Base-by-base conservation (phyloP, 1,140 invertebrate species). In the Elysia chlorotica region DNA sequence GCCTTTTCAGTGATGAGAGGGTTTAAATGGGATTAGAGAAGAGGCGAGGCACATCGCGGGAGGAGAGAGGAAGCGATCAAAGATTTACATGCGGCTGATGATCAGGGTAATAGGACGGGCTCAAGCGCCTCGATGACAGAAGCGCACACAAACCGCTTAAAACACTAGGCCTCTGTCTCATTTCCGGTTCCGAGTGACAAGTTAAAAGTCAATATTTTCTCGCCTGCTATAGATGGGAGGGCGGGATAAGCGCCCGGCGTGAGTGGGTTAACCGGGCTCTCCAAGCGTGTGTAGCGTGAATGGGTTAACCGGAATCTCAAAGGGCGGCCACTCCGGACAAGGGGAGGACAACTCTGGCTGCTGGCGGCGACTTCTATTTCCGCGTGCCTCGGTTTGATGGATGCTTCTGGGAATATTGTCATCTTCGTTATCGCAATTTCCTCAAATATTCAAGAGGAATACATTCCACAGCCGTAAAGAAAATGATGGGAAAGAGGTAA, bases 161-260 rank as follows among this genome's bases (percentile, higher is more conserved):
- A 69, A 69, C 54, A 69, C 25, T n/a, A n/a, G 67, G 67, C 30
- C 30, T 69, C 67, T 69, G 67, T 69, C 67, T 69, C 67, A 69
- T 69, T 69, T 69, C 67, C 67, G 67, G 67, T 57, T 69, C 41
- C 56, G 59, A 36, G 56, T 53, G 67, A 69, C 67, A 69, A 69
- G 54, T 57, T 59, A 69, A 69, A 59, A 69, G 67, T 69, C 67
- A 69, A 69, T 69, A 69, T 69, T 69, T 69, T 69, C 67, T 25
- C 35, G 67, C 54, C 67, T 10, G n/a, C 33, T 53, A 69, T 69
- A 35, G 30, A 23, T 33, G 38, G 54, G 30, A 35, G 38, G 41
- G 41, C 56, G 6, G 65, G 48, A 53, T 53, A 54, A 48, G 65
- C 41, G 48, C 3, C n/a, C n/a, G n/a, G n/a, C n/a, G n/a, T n/a